Evolutionary conservation across 1,140 invertebrate genomes (phyloP), one percentile per base, ranked within the genome.

Genomic region (Lepidurus packardi): DNA sequence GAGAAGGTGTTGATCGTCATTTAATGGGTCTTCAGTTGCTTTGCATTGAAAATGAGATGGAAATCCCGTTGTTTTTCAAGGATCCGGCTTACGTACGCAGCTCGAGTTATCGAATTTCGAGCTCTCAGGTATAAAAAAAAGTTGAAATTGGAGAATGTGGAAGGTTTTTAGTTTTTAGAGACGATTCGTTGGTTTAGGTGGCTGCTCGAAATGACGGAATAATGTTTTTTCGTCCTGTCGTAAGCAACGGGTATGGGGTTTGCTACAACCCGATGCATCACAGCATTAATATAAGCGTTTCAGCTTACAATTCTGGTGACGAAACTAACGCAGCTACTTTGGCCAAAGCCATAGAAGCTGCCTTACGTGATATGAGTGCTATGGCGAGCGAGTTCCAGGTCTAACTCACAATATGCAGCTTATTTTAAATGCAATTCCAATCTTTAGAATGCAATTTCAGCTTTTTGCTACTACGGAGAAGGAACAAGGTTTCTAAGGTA

Each of bases 11-110:
- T 1, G 95, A 97, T 84, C 88, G 94, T 77, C 93, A 95, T 86
- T 85, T 97, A 8, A 86, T 96, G 43, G 95, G 94, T n/a, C 86
- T 97, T 11, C 95, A 95, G 86, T 84, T 94, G 81, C 90, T 90
- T 80, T 94, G 94, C 1, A 82, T 90, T 34, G 91, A 94, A 84
- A 90, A 92, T 84, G 89, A 89, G 13, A 88, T 92, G 76, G 88
- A 90, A 79, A 80, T 94, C 43, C 94, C 93, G 1, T 85, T 90
- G 76, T 83, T 97, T n/a, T 95, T 90, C 83, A 89, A 88, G 41
- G 93, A 95, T 83, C 82, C 86, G 34, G 90, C 90, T 13, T 95
- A 90, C 82, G 86, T 86, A 0, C 89, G 88, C 82, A 93, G 92
- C 78, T 88, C 89, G 7, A 89, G 92, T 82, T 94, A 92, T 85